Evolutionary conservation across 2,888 invertebrate genomes (phyloP), one percentile per base, ranked within the genome.

Genomic region (Microchrysa polita): DNA sequence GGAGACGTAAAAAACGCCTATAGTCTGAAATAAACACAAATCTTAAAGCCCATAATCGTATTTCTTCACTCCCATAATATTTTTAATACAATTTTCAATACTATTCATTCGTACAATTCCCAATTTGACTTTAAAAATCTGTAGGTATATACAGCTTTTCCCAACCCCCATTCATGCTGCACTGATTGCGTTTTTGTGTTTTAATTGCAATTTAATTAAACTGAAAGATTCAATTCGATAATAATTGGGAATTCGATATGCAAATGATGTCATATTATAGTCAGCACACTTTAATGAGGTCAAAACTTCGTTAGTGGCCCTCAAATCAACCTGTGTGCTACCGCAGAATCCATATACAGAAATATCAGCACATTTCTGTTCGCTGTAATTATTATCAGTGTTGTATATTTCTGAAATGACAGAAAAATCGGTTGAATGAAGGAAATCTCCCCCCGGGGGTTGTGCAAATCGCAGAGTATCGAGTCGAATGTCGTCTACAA

Each of bases 171-270:
- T 12, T 48, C 48, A 48, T 12, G n/a, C n/a, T n/a, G n/a, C n/a
- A n/a, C 12, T 48, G 16, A 48, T 48, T 48, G 12, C 48, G 12
- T 48, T n/a, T 7, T 48, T 48, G 48, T 48, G 16, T 48, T 12
- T n/a, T 48, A 48, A 48, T 48, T 48, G 48, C 48, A 48, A 48
- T 12, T 48, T n/a, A 48, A 48, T 48, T 2, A 48, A 48, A 48
- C 16, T 34, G 2, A 34, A 34, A 34, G 27, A 34, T 34, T 34
- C 27, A 34, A 48, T 48, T 48, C 48, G 48, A 48, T 48, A 48
- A n/a, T n/a, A n/a, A n/a, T n/a, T n/a, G n/a, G n/a, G n/a, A 34
- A 48, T 48, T 48, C 48, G 48, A 48, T 48, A 48, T 48, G 48
- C 48, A 48, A 48, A 48, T 48, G n/a, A n/a, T n/a, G n/a, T n/a